Conservation (phyloP, 2,797 vertebrate species). For the Staurois parvus region DNA sequence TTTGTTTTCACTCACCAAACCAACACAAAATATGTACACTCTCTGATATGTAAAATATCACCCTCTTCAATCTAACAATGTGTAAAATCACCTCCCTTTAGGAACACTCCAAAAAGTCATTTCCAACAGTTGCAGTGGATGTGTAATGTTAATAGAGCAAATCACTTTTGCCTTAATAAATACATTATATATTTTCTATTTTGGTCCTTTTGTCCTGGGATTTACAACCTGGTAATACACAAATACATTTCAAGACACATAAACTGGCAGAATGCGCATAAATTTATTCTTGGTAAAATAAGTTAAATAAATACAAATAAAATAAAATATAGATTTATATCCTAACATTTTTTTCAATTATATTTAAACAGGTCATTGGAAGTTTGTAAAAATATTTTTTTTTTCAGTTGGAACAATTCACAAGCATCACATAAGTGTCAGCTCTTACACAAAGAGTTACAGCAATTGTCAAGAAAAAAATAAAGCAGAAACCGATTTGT, state of each 20-base stretch:
- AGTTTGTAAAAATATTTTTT: conserved; percentile 60
- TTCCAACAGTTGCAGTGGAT: too few relatives aligned
- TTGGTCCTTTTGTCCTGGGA: too few relatives aligned
- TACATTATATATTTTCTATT: too few relatives aligned
- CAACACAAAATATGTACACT: background rate
- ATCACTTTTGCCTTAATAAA: too few relatives aligned
- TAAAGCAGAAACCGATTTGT: conserved; percentile 27
- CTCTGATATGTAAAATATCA: background rate
- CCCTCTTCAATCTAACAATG: too few relatives aligned
- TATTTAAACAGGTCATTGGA: conserved; percentile 56
- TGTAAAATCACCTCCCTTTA: too few relatives aligned
- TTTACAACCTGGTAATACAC: background rate
- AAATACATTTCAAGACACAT: conserved; percentile 32
- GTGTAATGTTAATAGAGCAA: too few relatives aligned
- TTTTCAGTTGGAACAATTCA: conserved; percentile 35
- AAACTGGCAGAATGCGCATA: conserved; percentile 51
- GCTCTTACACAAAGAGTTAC: conserved; percentile 43
- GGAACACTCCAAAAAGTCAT: too few relatives aligned
- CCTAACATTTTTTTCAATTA: conserved; percentile 51
- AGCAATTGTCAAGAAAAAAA: conserved; percentile 15
- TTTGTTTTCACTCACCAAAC: background rate
- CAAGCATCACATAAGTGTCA: conserved; percentile 36
- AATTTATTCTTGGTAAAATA: conserved; percentile 60
- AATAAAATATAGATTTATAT: conserved; percentile 55
- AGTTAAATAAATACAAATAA: conserved; percentile 63